Base-by-base conservation (phyloP, 2,888 invertebrate genomes). In the Nomada ruficornis region DNA sequence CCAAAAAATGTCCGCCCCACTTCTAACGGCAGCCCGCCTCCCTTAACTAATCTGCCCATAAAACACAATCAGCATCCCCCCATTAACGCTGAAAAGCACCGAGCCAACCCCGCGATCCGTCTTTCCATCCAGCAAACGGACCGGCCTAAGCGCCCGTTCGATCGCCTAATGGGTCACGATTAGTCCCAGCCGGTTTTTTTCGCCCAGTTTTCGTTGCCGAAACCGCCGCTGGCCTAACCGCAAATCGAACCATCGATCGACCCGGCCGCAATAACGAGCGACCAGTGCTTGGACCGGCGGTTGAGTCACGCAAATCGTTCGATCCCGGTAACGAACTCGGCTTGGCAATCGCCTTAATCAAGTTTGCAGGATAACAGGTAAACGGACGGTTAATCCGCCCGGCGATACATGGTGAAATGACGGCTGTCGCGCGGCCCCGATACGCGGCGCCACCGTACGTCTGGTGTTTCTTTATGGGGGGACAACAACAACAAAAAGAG, bases 341-440 rank as follows among this genome's bases (percentile, higher is more conserved):
- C 70, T 71, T 68, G 72, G 81, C 87, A 88, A 88, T 88, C 87
- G 88, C 80, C 80, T 84, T 85, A 88, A 88, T 88, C 89, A 83
- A 88, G 82, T 88, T 88, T 88, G 84, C 88, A 63, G 83, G 85
- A 81, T 88, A 86, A 82, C 80, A 77, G 84, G 82, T 88, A 87
- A 88, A 88, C 88, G 85, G 80, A 85, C 82, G 79, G 80, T 82
- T 85, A 87, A 88, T 87, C 81, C 77, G 36, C 67, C 68, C 36
- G 54, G 57, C 74, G 69, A 70, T 67, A 67, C 69, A 15, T 72
- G 69, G 52, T 72, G 80, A 83, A 87, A 85, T 57, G 57, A 23
- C 23, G 59, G 18, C 36, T 44, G 67, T 20, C 2, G 13, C 13
- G 47, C 0, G 47, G 47, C 47, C 1, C 47, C 47, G 47, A 47